Conservation (phyloP, 1,140 invertebrate species). For the Drosophila mojavensis region DNA sequence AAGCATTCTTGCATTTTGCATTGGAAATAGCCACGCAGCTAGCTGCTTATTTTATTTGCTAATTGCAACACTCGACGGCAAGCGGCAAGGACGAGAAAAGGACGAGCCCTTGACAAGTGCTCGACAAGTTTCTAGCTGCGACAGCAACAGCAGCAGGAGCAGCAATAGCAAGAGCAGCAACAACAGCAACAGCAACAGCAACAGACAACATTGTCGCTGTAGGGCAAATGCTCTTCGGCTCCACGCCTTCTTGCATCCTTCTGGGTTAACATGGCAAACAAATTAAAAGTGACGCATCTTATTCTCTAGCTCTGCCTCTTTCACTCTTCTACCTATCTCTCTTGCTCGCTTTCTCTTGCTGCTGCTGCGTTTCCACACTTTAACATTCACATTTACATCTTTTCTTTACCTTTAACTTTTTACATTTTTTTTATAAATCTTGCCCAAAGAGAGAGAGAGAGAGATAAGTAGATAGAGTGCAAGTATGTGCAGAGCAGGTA, state of each 20-base stretch:
- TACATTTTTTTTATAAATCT: constrained; percentile 27
- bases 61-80: constrained; percentile 74
- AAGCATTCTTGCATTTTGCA: constrained; percentile 45
- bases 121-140: constrained; percentile 57
- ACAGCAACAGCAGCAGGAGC: constrained; percentile 10
- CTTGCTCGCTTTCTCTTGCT: neutral
- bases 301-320: constrained; percentile 19
- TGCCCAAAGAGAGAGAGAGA: too few species aligned
- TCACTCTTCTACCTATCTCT: neutral
- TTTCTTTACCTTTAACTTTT: constrained; percentile 28
- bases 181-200: constrained; percentile 21
- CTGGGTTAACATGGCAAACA: constrained; percentile 57
- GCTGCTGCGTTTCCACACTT: neutral
- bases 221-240: constrained; percentile 17
- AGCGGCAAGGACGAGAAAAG: constrained; percentile 43
- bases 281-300: constrained; percentile 77
- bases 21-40: constrained; percentile 46
- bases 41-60: constrained; percentile 80
- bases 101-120: constrained; percentile 57
- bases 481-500: too few species aligned
- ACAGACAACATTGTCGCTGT: constrained; percentile 29
- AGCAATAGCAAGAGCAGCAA: constrained; percentile 3
- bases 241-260: constrained; percentile 10
- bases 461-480: neutral
- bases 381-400: constrained; percentile 14